Conservation (phyloP, 2,113 vertebrate genomes). For the Scatophagus argus region DNA sequence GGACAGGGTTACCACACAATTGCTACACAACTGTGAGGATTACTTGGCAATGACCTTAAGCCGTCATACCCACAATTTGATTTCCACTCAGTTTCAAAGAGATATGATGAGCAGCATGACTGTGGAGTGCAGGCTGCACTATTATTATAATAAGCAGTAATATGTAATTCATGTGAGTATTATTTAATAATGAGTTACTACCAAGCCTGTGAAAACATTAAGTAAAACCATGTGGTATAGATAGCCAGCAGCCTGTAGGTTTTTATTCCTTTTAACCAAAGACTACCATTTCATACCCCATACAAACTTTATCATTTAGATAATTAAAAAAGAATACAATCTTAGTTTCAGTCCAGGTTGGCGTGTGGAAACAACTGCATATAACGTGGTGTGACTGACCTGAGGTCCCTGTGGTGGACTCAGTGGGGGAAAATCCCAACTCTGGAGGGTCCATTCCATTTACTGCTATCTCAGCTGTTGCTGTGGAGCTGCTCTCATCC, state of each 20-base stretch:
- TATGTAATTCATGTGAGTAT: background rate
- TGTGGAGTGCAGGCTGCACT: no score
- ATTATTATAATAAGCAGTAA: background rate
- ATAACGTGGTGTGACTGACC: conserved; percentile 70
- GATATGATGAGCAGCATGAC: background rate
- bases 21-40: no score
- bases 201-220: background rate
- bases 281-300: background rate
- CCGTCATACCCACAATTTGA: background rate
- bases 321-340: background rate
- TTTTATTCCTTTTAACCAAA: background rate
- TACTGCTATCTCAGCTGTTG: conserved; percentile 78
- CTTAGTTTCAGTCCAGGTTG: background rate
- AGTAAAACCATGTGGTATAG: background rate
- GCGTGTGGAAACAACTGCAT: conserved; percentile 14
- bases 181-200: background rate
- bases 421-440: conserved; percentile 74
- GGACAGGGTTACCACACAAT: background rate
- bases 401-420: conserved; percentile 75
- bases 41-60: background rate
- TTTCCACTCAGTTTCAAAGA: background rate
- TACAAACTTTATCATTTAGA: background rate
- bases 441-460: conserved; percentile 86
- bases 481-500: conserved; percentile 72
- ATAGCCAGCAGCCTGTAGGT: background rate